A percentile compares a stretch with the other conserved stretches of the same genome.
These are phyloP conservation scores for Aromia moschata DNA, from an alignment of 2,888 invertebrate species.

Conservation along the genomic window DNA sequence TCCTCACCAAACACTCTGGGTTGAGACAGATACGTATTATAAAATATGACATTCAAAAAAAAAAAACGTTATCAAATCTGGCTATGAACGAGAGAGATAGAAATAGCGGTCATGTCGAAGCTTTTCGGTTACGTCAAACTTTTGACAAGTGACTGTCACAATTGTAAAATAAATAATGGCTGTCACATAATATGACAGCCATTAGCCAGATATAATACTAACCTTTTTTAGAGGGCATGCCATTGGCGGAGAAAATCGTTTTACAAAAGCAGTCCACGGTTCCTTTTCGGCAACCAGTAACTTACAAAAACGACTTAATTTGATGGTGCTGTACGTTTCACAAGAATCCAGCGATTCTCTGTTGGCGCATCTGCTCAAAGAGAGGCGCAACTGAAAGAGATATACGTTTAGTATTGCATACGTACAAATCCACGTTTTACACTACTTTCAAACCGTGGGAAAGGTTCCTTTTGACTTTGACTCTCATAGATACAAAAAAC, in stretches of 20 bases:
- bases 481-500: conserved; percentile 39
- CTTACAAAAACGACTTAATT: conserved; percentile 46
- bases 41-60: too few relatives aligned
- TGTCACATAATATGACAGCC: too few relatives aligned
- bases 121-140: too few relatives aligned
- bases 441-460: conserved; percentile 38
- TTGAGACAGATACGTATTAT: too few relatives aligned
- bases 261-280: conserved; percentile 48
- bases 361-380: conserved; percentile 45
- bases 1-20: too few relatives aligned
- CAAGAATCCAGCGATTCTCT: conserved; percentile 52
- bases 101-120: too few relatives aligned
- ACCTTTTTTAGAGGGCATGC: conserved; percentile 50
- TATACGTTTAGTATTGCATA: conserved; percentile 7
- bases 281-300: conserved; percentile 41
- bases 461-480: conserved; percentile 33
- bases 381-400: conserved; percentile 43
- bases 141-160: too few relatives aligned
- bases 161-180: too few relatives aligned
- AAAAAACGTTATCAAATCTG: too few relatives aligned
- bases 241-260: conserved; percentile 40
- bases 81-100: too few relatives aligned
- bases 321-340: conserved; percentile 50
- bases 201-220: too few relatives aligned
- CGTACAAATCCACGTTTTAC: neutral